These are phyloP conservation scores for Clunio marinus DNA, from an alignment of 2,888 invertebrate genomes.

Conservation along the genomic window DNA sequence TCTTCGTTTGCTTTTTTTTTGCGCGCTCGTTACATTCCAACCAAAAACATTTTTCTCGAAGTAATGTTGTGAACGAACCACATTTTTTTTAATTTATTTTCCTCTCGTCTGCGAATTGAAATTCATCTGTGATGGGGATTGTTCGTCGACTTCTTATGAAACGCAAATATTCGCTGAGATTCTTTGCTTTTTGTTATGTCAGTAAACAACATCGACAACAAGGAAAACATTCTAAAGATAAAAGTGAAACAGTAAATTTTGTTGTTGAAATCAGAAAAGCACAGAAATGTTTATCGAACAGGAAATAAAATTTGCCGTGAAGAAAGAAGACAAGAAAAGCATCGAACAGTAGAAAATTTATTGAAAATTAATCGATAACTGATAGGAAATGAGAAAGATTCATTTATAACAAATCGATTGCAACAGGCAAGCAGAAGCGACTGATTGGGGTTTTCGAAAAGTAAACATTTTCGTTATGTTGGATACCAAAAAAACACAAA, in stretches of 20 bases:
- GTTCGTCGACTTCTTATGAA: not conserved
- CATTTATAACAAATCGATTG: conserved; percentile 39
- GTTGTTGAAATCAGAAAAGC: not conserved
- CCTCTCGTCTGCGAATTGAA: conserved; percentile 37
- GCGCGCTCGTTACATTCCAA: conserved; percentile 36
- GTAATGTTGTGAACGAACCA: conserved; percentile 5
- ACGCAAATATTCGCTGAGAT: not conserved
- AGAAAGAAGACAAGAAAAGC: not conserved
- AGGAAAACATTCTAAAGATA: not conserved
- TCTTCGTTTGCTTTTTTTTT: not conserved
- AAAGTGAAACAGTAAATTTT: not conserved
- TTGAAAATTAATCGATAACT: conserved; percentile 39
- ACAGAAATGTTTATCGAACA: conserved; percentile 17
- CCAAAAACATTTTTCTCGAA: not conserved
- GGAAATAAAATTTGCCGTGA: not conserved
- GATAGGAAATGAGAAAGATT: conserved; percentile 39
- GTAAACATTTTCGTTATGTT: no score
- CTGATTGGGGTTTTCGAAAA: conserved; percentile 28
- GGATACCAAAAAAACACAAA: conserved; percentile 23
- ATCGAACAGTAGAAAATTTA: conserved; percentile 34
- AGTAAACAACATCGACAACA: conserved; percentile 9
- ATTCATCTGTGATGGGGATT: conserved; percentile 15
- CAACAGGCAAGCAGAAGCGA: conserved; percentile 30
- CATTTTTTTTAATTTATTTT: no score
- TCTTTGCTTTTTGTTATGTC: no score